A percentile compares a stretch with the other conserved stretches of the same genome.
These are phyloP conservation scores for Amphibalanus amphitrite DNA, from an alignment of 1,140 invertebrate species.

Conservation along the genomic window DNA sequence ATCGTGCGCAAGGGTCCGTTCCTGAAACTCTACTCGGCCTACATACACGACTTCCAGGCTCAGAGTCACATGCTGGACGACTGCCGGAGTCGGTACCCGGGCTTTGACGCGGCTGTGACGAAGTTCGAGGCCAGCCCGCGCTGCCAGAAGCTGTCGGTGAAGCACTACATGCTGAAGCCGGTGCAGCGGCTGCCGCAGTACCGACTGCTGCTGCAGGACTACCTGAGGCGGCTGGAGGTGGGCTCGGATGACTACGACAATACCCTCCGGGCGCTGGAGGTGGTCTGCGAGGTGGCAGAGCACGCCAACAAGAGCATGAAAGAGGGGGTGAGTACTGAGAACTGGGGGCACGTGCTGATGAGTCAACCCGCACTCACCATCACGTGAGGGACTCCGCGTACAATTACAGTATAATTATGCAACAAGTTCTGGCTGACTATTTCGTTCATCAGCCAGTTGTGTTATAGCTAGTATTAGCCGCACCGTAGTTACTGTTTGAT, in stretches of 20 bases:
- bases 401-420: too few species aligned
- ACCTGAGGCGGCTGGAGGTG: conserved; percentile 38
- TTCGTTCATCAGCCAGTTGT: too few species aligned
- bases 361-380: too few species aligned
- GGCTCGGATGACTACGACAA: conserved; percentile 44
- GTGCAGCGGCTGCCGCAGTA: conserved; percentile 55
- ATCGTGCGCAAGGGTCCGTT: conserved; percentile 58
- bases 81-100: conserved; percentile 38
- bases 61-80: conserved; percentile 43
- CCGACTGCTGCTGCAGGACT: conserved; percentile 45
- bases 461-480: too few species aligned
- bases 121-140: conserved; percentile 45
- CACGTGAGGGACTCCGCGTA: too few species aligned
- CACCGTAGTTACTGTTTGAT: too few species aligned
- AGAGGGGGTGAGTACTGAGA: conserved; percentile 36
- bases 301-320: conserved; percentile 55
- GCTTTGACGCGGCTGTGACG: conserved; percentile 40
- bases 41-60: conserved; percentile 49
- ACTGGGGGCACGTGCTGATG: too few species aligned
- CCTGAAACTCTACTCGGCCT: conserved; percentile 51
- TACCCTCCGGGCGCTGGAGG: conserved; percentile 41
- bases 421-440: too few species aligned
- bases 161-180: conserved; percentile 57
- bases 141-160: conserved; percentile 43
- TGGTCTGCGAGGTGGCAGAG: conserved; percentile 52